Evolutionary conservation across 2,888 invertebrate genomes (phyloP).

Genomic region (Conomelus anceps): DNA sequence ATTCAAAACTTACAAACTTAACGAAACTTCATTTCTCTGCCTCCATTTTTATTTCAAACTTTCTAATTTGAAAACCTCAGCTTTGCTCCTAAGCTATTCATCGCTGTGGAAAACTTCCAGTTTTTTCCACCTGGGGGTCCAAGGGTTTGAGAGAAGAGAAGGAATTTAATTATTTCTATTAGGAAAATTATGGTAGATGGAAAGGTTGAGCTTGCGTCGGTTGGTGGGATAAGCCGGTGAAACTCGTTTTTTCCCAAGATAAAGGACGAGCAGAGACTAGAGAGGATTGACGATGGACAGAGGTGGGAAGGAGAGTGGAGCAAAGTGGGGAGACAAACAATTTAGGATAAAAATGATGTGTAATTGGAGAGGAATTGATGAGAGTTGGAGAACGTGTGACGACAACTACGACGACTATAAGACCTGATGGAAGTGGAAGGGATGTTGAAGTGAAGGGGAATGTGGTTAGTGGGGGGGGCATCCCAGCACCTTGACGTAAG

Average conservation of each 20-base stretch:
- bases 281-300: background rate
- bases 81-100: background rate
- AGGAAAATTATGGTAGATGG: background rate
- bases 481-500: slow-evolving; percentile 17
- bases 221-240: background rate
- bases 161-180: background rate
- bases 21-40: background rate
- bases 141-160: background rate
- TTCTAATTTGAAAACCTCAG: background rate
- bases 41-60: background rate
- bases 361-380: slow-evolving; percentile 14
- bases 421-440: background rate
- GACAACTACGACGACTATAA: background rate
- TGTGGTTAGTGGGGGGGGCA: background rate
- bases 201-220: background rate
- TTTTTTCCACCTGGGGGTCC: background rate
- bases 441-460: background rate
- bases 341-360: slow-evolving; percentile 14
- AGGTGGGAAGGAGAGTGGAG: background rate
- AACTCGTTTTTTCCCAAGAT: background rate
- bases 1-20: background rate
- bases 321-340: slow-evolving; percentile 5
- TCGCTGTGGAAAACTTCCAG: background rate
- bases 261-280: background rate
- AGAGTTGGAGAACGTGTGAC: background rate